Base-by-base conservation (phyloP, 1,140 invertebrate species). In the Drosophila nigrodunni region DNA sequence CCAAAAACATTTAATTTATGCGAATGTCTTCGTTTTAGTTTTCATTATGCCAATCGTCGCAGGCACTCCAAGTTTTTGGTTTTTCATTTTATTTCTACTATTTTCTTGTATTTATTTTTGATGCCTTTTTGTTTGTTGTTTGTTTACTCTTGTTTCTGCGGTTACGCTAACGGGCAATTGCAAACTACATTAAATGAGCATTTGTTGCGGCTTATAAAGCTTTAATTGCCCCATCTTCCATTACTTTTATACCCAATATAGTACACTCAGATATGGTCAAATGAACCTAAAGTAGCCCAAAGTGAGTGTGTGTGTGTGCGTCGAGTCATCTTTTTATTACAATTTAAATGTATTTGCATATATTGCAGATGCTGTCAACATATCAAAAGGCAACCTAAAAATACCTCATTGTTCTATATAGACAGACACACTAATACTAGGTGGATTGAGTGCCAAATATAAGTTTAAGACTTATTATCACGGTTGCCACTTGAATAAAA, bases 141-240 rank as follows among this genome's bases (percentile, higher is more conserved):
- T 57, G 39, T 49, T 60, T 55, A 13, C 44, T 9, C 39, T 34
- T 62, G 39, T 66, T 58, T 54, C 1, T 21, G 59, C 59, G 66
- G 77, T 54, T 71, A 39, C 25, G 61, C 55, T 43, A 78, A 75
- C 62, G 73, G 68, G 60, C 82, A 85, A 74, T 77, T 77, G 77
- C 77, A 66, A 44, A 49, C 77, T 69, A 68, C 70, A 82, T 78
- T 87, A 87, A 87, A 78, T 87, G 78, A 69, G 54, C 77, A 83
- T 80, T 62, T 61, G 74, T 49, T 85, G 64, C 68, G 76, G 76
- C 60, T 62, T 73, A 82, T 78, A 62, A 67, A 62, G 43, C 47
- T 71, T 82, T 82, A 78, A 82, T 82, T 82, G 58, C 65, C 41
- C 11, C n/a, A 43, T 43, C 13, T 7, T n/a, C 41, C 41, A 43